Conservation (phyloP, 2,888 invertebrate species). For the Diadromus collaris region DNA sequence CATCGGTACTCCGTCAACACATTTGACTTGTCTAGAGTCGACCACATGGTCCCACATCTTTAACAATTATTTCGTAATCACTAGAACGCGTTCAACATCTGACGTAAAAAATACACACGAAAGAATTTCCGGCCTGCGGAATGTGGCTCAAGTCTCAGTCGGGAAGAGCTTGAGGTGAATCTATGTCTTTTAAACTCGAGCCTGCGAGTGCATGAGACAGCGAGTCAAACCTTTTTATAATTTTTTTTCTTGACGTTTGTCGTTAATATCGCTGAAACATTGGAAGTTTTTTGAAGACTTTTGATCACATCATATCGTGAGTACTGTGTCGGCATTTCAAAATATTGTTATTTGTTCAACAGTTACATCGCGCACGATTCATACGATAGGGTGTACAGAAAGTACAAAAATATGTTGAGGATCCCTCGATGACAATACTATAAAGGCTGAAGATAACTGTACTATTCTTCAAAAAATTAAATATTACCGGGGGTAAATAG, state of each 20-base stretch:
- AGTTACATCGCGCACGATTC: not conserved
- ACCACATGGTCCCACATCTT: conserved; percentile 44
- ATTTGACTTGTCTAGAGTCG: not conserved
- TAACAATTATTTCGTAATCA: conserved; percentile 31
- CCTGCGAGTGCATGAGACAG: not conserved
- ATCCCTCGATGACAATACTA: not conserved
- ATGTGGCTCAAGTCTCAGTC: not conserved
- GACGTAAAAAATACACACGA: conserved; percentile 3
- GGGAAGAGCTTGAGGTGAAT: not conserved
- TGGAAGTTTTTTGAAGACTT: not conserved
- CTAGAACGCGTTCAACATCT: conserved; percentile 1
- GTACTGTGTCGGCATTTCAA: conserved; percentile 1
- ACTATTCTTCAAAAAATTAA: not conserved
- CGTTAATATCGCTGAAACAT: not conserved
- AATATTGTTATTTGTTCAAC: not conserved
- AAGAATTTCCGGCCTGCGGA: conserved; percentile 37
- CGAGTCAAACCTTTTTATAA: not conserved
- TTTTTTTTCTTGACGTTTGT: not conserved
- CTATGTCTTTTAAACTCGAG: not conserved
- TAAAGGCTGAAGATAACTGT: not conserved
- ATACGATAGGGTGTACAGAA: conserved; percentile 25
- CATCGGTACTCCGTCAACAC: conserved; percentile 1
- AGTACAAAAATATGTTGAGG: conserved; percentile 49
- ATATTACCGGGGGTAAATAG: not conserved
- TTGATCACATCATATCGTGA: not conserved